Evolutionary conservation across 2,888 invertebrate species (phyloP).

Genomic region (Rhodophaea formosa): DNA sequence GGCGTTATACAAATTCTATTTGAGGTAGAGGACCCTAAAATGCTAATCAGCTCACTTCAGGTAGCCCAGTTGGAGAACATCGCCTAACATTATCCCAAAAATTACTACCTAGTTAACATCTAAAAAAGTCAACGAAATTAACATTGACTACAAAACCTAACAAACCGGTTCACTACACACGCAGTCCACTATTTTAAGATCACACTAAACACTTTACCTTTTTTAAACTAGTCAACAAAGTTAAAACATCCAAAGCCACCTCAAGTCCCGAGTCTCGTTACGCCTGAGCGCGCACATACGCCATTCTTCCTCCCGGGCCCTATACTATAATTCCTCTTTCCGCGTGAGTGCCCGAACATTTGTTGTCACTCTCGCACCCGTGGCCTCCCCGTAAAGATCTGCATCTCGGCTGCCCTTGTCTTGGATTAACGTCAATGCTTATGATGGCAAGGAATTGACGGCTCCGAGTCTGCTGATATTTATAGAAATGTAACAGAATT

Average conservation of each 20-base stretch:
- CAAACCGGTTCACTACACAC: no score
- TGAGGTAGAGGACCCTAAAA: no score
- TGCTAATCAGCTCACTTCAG: no score
- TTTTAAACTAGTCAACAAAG: not conserved
- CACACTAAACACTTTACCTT: no score
- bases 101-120: no score
- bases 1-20: no score
- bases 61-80: no score
- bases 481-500: conserved; percentile 50
- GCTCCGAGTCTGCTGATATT: conserved; percentile 58
- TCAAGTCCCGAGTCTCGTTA: not conserved
- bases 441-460: conserved; percentile 70
- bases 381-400: conserved; percentile 53
- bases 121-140: no score
- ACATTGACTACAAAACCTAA: no score
- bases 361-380: conserved; percentile 70
- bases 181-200: no score
- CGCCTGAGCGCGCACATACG: conserved; percentile 43
- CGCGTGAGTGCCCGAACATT: conserved; percentile 77
- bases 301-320: conserved; percentile 48
- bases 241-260: not conserved
- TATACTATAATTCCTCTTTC: conserved; percentile 71
- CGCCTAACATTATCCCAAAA: no score
- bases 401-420: conserved; percentile 62
- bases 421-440: conserved; percentile 73